Conservation (phyloP, 2,888 invertebrate genomes). For the Lycia hirtaria region DNA sequence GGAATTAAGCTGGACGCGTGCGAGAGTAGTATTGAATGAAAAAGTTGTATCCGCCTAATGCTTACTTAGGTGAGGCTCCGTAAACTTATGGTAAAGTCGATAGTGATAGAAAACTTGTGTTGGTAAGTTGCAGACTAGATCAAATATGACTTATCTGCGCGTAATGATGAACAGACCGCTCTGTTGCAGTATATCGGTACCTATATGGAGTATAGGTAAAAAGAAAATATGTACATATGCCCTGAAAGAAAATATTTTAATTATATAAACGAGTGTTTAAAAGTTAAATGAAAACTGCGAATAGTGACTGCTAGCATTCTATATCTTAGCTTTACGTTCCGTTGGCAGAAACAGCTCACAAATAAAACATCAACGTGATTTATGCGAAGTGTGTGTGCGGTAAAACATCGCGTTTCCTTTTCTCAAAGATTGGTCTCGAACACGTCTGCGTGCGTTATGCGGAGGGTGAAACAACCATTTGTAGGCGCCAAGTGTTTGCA, state of each 20-base stretch:
- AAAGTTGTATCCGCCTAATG: constrained; percentile 26
- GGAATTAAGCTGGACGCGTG: constrained; percentile 24
- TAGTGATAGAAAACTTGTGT: constrained; percentile 18
- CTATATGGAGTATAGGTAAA: no score
- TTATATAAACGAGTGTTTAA: not conserved
- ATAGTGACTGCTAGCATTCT: constrained; percentile 15
- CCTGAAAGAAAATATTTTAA: no score
- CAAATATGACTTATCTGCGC: not conserved
- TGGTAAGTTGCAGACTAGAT: not conserved
- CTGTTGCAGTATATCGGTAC: not conserved
- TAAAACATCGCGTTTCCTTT: constrained; percentile 41
- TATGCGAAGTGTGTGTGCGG: constrained; percentile 30
- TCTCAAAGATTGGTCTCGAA: constrained; percentile 49
- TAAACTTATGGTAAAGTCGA: constrained; percentile 27
- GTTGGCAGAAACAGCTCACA: constrained; percentile 28
- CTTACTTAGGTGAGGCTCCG: constrained; percentile 19
- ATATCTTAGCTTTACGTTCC: constrained; percentile 10
- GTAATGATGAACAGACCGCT: not conserved
- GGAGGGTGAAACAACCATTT: constrained; percentile 65
- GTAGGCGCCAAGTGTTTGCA: constrained; percentile 74
- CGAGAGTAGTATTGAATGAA: constrained; percentile 18
- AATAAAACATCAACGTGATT: constrained; percentile 34
- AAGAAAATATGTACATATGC: not conserved
- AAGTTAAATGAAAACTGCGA: constrained; percentile 6
- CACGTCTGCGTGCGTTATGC: constrained; percentile 50